Percentiles rank a stretch among this genome's conserved stretches.
These are phyloP conservation scores for Drosophila funebris DNA, from an alignment of 1,140 invertebrate species.

Conservation along the genomic window DNA sequence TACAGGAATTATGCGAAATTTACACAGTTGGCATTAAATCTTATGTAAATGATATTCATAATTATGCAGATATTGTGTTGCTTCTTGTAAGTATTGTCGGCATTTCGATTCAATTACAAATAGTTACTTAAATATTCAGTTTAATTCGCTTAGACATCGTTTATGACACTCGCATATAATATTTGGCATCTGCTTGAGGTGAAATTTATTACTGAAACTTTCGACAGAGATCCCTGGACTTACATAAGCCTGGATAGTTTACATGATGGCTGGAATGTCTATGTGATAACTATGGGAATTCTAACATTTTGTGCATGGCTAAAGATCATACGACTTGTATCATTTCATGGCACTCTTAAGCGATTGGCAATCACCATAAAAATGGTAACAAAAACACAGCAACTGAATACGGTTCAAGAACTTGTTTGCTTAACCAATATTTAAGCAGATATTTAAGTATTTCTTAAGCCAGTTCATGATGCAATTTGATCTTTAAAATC, in stretches of 20 bases:
- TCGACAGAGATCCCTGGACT: not conserved
- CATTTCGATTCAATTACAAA: not conserved
- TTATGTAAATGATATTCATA: not conserved
- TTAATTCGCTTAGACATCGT: not conserved
- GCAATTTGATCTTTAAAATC: too few species aligned
- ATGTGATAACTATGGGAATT: not conserved
- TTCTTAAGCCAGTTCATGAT: too few species aligned
- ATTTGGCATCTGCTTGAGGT: conserved; percentile 9
- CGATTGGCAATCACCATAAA: not conserved
- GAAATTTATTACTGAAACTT: not conserved
- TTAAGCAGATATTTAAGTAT: too few species aligned
- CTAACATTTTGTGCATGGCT: not conserved
- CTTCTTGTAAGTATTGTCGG: conserved; percentile 3
- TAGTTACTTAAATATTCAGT: not conserved
- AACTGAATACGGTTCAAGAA: too few species aligned
- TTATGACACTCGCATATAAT: not conserved
- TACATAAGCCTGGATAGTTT: conserved; percentile 21
- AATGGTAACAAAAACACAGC: conserved; percentile 3
- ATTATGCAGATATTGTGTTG: conserved; percentile 10
- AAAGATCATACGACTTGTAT: not conserved
- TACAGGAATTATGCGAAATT: conserved; percentile 6
- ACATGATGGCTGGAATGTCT: not conserved
- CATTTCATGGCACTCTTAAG: conserved; percentile 1
- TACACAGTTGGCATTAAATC: not conserved
- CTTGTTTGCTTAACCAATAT: too few species aligned